These are phyloP conservation scores for Babylonia areolata DNA, from an alignment of 1,140 invertebrate species.

Conservation along the genomic window DNA sequence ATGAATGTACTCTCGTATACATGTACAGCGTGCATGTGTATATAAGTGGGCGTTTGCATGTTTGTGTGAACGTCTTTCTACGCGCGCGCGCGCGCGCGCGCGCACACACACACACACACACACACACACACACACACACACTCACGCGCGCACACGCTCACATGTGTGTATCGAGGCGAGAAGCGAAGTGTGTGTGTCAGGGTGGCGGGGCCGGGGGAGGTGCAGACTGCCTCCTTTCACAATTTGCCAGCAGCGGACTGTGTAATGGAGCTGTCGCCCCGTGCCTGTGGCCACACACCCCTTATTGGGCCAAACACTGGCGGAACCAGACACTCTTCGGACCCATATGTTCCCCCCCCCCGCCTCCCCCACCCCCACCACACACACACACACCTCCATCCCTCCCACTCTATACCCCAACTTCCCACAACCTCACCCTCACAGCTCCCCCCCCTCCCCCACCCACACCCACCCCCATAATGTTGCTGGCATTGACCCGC, in stretches of 20 bases:
- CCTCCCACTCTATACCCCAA: too few relatives aligned
- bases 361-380: not conserved
- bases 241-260: slow-evolving; percentile 33
- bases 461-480: too few relatives aligned
- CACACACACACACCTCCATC: not conserved
- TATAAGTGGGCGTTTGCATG: not conserved
- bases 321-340: not conserved
- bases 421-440: too few relatives aligned
- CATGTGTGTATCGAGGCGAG: not conserved
- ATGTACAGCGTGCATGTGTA: not conserved
- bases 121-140: too few relatives aligned
- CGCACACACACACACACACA: not conserved
- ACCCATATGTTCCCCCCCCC: too few relatives aligned
- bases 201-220: not conserved
- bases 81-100: not conserved
- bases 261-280: slow-evolving; percentile 33
- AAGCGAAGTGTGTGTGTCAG: not conserved
- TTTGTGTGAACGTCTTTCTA: not conserved
- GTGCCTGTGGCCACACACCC: not conserved
- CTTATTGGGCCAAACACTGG: not conserved
- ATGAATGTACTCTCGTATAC: not conserved
- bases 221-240: not conserved
- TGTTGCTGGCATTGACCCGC: too few relatives aligned
- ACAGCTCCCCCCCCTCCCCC: too few relatives aligned
- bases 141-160: not conserved